Evolutionary conservation across 2,113 vertebrate genomes (phyloP).

Genomic region (Alligator sinensis): DNA sequence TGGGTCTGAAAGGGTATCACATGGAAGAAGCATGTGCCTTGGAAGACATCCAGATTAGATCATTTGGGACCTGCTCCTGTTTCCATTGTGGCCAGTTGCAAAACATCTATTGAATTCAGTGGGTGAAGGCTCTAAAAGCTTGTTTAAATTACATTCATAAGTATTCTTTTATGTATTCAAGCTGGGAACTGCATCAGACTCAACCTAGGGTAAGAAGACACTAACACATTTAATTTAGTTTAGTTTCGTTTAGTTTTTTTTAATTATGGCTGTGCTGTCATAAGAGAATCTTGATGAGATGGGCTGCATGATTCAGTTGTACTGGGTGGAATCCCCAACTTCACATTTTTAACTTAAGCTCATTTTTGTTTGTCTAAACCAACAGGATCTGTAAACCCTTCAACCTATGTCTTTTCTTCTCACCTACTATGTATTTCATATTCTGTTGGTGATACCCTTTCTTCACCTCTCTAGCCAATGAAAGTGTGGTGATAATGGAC

Average conservation of each 20-base stretch:
- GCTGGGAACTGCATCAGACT: background rate
- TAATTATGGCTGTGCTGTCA: background rate
- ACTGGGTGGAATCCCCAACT: background rate
- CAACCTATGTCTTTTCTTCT: no score
- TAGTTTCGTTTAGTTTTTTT: background rate
- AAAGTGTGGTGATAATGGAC: background rate
- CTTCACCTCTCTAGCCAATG: background rate
- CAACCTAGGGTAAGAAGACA: background rate
- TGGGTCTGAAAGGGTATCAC: no score
- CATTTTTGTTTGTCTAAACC: background rate
- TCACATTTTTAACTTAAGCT: background rate
- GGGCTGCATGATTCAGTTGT: background rate
- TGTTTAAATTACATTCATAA: background rate
- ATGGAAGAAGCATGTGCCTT: background rate
- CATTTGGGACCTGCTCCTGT: background rate
- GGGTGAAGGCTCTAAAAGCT: background rate
- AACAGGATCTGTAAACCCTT: background rate
- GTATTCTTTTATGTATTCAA: background rate
- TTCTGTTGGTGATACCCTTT: background rate
- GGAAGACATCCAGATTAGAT: background rate
- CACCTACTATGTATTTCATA: background rate
- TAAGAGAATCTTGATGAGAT: background rate
- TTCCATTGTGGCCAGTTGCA: background rate
- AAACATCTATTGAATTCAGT: background rate
- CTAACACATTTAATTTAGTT: background rate